A percentile compares a stretch with the other conserved stretches of the same genome.
phyloP scores from a whole-genome alignment of 2,113 vertebrate species.

The Phaethon lepturus region DNA sequence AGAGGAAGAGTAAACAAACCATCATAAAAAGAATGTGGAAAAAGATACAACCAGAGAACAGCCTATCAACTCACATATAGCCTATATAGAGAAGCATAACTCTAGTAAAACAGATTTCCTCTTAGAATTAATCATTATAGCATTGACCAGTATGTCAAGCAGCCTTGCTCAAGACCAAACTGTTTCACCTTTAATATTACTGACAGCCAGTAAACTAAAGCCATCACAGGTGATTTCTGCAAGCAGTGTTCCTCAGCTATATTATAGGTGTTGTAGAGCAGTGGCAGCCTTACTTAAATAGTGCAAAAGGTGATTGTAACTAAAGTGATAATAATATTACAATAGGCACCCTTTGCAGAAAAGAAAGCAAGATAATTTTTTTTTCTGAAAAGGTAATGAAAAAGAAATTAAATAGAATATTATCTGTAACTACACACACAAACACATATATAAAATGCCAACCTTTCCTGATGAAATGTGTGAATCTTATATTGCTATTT shows the following conservation, averaged over 20 bases:
- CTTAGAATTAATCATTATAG: not conserved
- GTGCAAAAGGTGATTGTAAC: not conserved
- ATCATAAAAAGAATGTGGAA: not conserved
- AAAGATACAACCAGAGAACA: not conserved
- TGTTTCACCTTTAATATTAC: not conserved
- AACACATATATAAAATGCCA: not conserved
- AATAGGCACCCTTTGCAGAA: not conserved
- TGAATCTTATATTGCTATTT: not conserved
- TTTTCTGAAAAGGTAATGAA: not conserved
- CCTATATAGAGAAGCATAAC: not conserved
- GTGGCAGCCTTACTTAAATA: not conserved
- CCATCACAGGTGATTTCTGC: not conserved
- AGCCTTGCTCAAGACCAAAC: not conserved
- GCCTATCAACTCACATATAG: not conserved
- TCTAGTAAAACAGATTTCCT: not conserved
- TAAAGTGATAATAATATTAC: not conserved
- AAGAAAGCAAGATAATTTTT: not conserved
- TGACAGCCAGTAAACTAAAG: not conserved
- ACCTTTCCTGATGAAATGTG: not conserved
- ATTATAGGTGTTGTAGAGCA: not conserved
- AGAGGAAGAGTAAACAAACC: not conserved
- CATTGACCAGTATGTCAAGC: not conserved
- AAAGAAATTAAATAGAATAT: not conserved
- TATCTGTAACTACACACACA: not conserved
- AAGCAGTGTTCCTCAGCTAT: not conserved